These are phyloP conservation scores for Celastrina argiolus DNA, from an alignment of 2,888 invertebrate genomes.

Conservation along the genomic window DNA sequence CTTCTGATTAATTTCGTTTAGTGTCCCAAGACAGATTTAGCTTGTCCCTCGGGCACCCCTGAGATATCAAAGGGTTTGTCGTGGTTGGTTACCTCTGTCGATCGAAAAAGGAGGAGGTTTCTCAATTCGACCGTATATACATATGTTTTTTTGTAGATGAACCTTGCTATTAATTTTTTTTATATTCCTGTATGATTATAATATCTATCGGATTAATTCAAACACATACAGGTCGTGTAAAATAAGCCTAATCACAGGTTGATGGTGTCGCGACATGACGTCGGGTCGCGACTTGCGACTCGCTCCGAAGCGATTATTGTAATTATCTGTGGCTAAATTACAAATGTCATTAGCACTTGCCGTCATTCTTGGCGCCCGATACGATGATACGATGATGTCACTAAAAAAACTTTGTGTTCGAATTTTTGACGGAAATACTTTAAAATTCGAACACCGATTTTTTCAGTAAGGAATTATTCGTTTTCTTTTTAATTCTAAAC, in stretches of 20 bases:
- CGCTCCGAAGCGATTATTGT: neutral
- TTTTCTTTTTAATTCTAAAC: too few relatives aligned
- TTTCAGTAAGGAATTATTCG: neutral
- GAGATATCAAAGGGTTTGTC: too few relatives aligned
- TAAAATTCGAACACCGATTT: neutral
- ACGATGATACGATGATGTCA: neutral
- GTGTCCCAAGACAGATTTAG: too few relatives aligned
- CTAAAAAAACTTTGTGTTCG: neutral
- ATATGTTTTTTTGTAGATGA: too few relatives aligned
- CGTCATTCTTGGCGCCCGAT: constrained; percentile 8
- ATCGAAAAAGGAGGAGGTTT: too few relatives aligned
- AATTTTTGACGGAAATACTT: neutral
- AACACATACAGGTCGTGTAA: neutral
- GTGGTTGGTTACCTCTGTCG: too few relatives aligned
- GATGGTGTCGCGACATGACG: neutral
- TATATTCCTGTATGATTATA: too few relatives aligned
- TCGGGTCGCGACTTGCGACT: constrained; percentile 1
- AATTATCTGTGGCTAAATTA: constrained; percentile 3
- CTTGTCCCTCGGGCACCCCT: too few relatives aligned
- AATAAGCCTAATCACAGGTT: neutral
- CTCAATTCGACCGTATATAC: too few relatives aligned
- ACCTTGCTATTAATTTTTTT: too few relatives aligned
- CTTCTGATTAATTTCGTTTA: too few relatives aligned
- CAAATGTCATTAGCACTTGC: constrained; percentile 34
- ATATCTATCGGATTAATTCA: neutral